Evolutionary conservation across 2,113 vertebrate genomes (phyloP).

Genomic region (Choloepus hoffmanni): DNA sequence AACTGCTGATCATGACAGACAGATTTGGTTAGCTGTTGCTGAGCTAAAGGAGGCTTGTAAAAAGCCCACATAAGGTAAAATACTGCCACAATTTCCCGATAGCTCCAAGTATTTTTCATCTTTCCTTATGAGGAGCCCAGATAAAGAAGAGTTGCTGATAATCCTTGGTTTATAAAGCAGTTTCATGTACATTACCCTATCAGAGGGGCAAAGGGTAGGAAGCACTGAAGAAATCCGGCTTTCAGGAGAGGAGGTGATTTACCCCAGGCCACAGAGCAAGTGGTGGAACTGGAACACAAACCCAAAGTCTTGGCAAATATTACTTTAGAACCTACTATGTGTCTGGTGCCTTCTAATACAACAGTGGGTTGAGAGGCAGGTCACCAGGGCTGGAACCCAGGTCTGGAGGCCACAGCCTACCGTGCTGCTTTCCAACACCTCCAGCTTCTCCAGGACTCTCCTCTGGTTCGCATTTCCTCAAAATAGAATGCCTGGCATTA

Average conservation of each 20-base stretch:
- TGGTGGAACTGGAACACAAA: not conserved
- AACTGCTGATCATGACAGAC: constrained; percentile 2
- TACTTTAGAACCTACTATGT: not conserved
- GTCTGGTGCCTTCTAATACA: not conserved
- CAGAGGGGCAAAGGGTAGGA: not conserved
- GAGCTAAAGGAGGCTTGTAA: not conserved
- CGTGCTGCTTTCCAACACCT: not conserved
- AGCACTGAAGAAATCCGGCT: not conserved
- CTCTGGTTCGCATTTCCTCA: not conserved
- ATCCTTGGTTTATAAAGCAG: not conserved
- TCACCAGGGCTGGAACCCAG: not conserved
- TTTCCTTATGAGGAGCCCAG: not conserved
- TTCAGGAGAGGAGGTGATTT: not conserved
- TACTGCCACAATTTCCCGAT: not conserved
- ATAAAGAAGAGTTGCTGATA: not conserved
- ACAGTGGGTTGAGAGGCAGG: accelerated
- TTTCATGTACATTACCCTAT: not conserved
- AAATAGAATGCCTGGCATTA: not conserved
- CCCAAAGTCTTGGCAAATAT: not conserved
- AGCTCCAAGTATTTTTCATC: not conserved
- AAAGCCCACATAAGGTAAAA: not conserved
- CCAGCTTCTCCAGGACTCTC: not conserved
- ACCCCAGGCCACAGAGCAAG: not conserved
- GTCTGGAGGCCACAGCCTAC: not conserved
- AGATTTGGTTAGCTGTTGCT: constrained; percentile 38